Conservation (phyloP, 2,113 vertebrate genomes). For the Clarias gariepinus region DNA sequence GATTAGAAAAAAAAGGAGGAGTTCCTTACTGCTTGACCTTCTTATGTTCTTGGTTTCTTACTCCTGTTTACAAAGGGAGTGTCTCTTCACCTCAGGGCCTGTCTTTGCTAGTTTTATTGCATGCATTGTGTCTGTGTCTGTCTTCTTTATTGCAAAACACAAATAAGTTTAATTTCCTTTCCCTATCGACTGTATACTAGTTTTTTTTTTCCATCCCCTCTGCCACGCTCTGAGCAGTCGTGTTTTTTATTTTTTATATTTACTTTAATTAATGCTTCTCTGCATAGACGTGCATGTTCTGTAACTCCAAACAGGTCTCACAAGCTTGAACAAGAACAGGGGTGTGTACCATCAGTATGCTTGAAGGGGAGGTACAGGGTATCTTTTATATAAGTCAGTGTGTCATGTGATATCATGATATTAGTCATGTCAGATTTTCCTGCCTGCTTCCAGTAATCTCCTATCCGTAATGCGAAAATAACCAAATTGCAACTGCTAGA, state of each 20-base stretch:
- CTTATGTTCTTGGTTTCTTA: neutral
- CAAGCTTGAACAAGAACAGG: constrained; percentile 51
- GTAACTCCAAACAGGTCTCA: constrained; percentile 62
- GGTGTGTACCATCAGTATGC: neutral
- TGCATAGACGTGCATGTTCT: constrained; percentile 59
- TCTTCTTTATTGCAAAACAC: neutral
- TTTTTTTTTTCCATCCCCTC: constrained; percentile 17
- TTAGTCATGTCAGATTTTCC: neutral
- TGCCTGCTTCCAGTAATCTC: neutral
- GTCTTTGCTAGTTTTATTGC: constrained; percentile 4
- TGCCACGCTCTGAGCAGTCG: neutral
- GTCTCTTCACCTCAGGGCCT: constrained; percentile 50
- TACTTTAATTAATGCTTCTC: constrained; percentile 14
- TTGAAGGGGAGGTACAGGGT: neutral
- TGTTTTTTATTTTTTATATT: neutral
- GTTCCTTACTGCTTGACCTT: neutral
- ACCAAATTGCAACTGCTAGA: neutral
- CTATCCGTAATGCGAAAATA: neutral
- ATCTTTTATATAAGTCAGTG: neutral
- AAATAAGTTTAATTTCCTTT: neutral
- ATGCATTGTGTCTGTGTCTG: constrained; percentile 15
- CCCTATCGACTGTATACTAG: constrained; percentile 4
- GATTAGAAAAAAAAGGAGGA: neutral
- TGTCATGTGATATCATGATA: neutral
- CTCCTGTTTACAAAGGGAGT: constrained; percentile 67